A percentile compares a stretch with the other conserved stretches of the same genome.
Conservation (phyloP, 2,888 invertebrate species). For the Rotaria socialis region DNA sequence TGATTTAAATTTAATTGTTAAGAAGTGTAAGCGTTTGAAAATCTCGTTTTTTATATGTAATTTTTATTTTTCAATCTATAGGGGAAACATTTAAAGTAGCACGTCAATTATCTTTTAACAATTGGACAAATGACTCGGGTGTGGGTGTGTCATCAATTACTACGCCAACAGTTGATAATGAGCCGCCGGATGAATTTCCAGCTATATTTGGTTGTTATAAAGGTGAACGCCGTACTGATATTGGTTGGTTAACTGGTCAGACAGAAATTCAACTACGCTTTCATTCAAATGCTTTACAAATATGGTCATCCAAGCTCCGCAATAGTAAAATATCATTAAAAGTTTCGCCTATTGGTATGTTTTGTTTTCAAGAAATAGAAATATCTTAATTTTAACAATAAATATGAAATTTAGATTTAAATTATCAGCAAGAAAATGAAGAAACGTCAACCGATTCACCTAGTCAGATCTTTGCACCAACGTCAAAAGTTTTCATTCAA, state of each 20-base stretch:
- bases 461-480: neutral
- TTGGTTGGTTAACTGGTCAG: slow-evolving; percentile 35
- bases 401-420: neutral
- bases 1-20: slow-evolving; percentile 24
- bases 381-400: neutral
- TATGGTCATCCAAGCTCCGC: neutral
- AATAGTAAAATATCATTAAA: neutral
- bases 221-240: neutral
- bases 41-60: too few relatives aligned
- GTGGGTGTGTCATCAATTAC: neutral
- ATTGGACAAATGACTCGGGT: neutral
- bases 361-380: neutral
- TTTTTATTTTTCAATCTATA: too few relatives aligned
- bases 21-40: neutral
- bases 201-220: slow-evolving; percentile 16
- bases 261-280: slow-evolving; percentile 35
- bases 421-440: slow-evolving; percentile 31
- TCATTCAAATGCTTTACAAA: slow-evolving; percentile 21
- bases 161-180: neutral
- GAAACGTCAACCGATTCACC: neutral
- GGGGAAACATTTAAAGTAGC: slow-evolving; percentile 21
- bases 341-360: slow-evolving; percentile 10
- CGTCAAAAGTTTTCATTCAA: slow-evolving; percentile 17
- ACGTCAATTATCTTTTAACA: neutral
- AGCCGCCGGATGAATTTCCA: neutral